A percentile compares a stretch with the other conserved stretches of the same genome.
These are phyloP conservation scores for Dendrocincla fuliginosa DNA, from an alignment of 2,797 vertebrate species.

Conservation along the genomic window DNA sequence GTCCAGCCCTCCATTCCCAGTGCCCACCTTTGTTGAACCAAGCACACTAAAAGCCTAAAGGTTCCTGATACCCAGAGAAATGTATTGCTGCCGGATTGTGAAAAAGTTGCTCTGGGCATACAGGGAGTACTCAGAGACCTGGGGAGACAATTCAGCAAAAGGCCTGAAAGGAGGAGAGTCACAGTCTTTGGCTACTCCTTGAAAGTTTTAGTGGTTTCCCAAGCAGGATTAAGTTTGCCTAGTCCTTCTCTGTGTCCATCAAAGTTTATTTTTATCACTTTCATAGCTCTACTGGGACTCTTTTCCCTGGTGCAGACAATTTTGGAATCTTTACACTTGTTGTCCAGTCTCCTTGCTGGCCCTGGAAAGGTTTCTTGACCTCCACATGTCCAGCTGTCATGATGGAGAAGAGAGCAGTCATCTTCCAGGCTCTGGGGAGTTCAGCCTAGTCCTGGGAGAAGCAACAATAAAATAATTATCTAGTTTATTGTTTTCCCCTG, in stretches of 20 bases:
- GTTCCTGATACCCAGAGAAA: background rate
- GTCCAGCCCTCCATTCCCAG: background rate
- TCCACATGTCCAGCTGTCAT: background rate
- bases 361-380: background rate
- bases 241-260: background rate
- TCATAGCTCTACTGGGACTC: background rate
- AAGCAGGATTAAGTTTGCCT: background rate
- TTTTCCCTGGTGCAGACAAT: background rate
- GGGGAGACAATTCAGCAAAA: background rate
- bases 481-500: background rate
- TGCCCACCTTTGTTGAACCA: background rate
- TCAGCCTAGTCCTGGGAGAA: background rate
- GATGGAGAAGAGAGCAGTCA: background rate
- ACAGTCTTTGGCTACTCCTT: background rate
- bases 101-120: background rate
- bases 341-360: background rate
- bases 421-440: background rate
- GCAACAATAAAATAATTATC: background rate
- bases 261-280: background rate
- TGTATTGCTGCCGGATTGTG: background rate
- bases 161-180: background rate
- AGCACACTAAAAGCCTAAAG: background rate
- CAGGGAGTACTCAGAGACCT: background rate
- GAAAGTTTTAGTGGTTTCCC: background rate
- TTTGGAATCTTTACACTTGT: background rate